phyloP scores from a whole-genome alignment of 2,797 vertebrate species.

The Austrolebias charrua region DNA sequence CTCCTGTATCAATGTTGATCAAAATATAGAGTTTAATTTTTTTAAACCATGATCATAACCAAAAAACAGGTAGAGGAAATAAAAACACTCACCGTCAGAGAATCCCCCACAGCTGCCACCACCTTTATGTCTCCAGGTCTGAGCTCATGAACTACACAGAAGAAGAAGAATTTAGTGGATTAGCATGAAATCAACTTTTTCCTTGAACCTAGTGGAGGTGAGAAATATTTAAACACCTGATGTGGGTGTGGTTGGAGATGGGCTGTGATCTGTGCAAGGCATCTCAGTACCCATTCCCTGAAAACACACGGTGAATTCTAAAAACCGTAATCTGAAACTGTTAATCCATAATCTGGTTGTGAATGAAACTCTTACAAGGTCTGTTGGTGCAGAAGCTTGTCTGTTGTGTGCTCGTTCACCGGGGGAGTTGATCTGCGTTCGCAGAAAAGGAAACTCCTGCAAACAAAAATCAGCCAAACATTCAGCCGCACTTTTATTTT shows the following conservation, averaged over 20 bases:
- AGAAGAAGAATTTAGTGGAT: not conserved
- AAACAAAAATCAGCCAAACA: not conserved
- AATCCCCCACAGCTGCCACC: slow-evolving; percentile 93
- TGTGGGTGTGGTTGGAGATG: slow-evolving; percentile 66
- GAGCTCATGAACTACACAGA: slow-evolving; percentile 84
- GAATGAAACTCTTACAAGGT: slow-evolving; percentile 52
- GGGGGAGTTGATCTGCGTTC: slow-evolving; percentile 68
- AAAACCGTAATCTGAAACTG: not conserved
- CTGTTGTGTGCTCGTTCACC: not conserved
- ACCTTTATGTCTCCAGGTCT: slow-evolving; percentile 89
- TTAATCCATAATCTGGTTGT: not conserved
- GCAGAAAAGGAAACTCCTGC: slow-evolving; percentile 73
- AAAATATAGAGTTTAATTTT: too few relatives aligned
- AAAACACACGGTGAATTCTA: slow-evolving; percentile 8
- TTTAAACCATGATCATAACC: too few relatives aligned
- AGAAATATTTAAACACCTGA: slow-evolving; percentile 57
- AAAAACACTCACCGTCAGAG: slow-evolving; percentile 85
- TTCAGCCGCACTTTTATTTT: too few relatives aligned
- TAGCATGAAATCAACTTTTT: not conserved
- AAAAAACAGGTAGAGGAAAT: not conserved
- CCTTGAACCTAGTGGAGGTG: not conserved
- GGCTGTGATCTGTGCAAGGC: slow-evolving; percentile 63
- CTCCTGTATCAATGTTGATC: too few relatives aligned
- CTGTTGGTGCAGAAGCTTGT: slow-evolving; percentile 4
- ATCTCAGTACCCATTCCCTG: slow-evolving; percentile 74